Percentiles rank a stretch among this genome's conserved stretches.
Evolutionary conservation across 2,797 vertebrate species (phyloP).

Genomic region (Phrynocephalus guinanensis): DNA sequence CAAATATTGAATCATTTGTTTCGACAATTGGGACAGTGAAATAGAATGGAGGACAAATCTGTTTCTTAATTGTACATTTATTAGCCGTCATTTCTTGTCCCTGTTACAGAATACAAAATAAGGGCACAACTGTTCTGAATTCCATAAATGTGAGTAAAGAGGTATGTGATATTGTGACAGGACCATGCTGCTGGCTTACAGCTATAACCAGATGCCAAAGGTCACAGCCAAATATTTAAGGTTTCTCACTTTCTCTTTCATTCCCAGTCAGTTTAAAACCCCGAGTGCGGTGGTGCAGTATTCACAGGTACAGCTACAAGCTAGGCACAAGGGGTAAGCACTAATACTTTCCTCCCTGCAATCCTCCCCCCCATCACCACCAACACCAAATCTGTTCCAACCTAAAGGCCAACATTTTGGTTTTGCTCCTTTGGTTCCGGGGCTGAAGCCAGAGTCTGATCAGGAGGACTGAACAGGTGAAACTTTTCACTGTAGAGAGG

Average conservation of each 20-base stretch:
- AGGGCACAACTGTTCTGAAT: not conserved
- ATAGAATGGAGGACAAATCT: not conserved
- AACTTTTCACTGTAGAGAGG: not conserved
- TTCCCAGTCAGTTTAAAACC: not conserved
- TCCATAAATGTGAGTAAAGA: not conserved
- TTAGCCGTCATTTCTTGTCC: not conserved
- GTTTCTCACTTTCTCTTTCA: not conserved
- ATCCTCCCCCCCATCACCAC: not conserved
- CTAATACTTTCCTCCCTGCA: not conserved
- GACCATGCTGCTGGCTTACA: not conserved
- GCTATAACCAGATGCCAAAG: not conserved
- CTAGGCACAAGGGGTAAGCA: not conserved
- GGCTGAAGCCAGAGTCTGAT: not conserved
- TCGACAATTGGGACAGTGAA: not conserved
- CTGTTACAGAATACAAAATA: not conserved
- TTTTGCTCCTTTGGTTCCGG: not conserved
- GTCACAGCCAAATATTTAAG: not conserved
- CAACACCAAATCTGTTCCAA: not conserved
- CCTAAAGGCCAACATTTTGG: not conserved
- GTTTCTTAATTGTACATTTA: conserved; percentile 1
- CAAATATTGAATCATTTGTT: not conserved
- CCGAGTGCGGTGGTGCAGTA: not conserved
- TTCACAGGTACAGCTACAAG: not conserved
- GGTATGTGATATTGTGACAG: not conserved
- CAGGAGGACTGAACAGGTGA: conserved; percentile 1